phyloP scores from a whole-genome alignment of 2,797 vertebrate species.

The Dendrocincla tyrannina region DNA sequence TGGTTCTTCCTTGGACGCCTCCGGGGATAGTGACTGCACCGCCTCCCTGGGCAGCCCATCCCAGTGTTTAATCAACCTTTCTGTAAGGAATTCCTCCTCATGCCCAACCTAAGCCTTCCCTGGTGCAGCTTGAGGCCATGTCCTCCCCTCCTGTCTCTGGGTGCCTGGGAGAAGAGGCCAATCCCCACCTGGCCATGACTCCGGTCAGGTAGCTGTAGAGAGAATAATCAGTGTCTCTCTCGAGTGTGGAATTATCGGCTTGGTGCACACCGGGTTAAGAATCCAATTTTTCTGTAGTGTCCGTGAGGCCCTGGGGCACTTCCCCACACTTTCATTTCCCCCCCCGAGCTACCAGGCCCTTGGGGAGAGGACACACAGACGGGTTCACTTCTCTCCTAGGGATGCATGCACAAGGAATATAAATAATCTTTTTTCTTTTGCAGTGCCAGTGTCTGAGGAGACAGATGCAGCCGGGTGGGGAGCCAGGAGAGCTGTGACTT shows the following conservation, averaged over 20 bases:
- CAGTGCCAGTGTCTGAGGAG: accelerated
- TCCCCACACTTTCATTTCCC: accelerated
- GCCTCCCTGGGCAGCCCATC: background rate
- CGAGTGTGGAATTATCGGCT: background rate
- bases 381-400: accelerated
- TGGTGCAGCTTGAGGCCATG: accelerated
- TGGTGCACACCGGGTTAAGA: background rate
- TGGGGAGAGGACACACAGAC: accelerated
- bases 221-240: background rate
- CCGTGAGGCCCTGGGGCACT: accelerated
- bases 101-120: background rate
- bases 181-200: background rate
- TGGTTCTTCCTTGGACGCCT: background rate
- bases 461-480: accelerated
- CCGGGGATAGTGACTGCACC: no score
- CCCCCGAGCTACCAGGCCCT: no score
- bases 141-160: background rate
- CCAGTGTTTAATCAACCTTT: background rate
- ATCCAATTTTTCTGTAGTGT: background rate
- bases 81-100: background rate
- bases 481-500: background rate
- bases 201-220: background rate
- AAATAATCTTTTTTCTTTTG: no score
- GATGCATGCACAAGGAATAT: accelerated
- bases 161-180: background rate